These are phyloP conservation scores for Tragelaphus strepsiceros DNA, from an alignment of 2,113 vertebrate species.

Conservation along the genomic window DNA sequence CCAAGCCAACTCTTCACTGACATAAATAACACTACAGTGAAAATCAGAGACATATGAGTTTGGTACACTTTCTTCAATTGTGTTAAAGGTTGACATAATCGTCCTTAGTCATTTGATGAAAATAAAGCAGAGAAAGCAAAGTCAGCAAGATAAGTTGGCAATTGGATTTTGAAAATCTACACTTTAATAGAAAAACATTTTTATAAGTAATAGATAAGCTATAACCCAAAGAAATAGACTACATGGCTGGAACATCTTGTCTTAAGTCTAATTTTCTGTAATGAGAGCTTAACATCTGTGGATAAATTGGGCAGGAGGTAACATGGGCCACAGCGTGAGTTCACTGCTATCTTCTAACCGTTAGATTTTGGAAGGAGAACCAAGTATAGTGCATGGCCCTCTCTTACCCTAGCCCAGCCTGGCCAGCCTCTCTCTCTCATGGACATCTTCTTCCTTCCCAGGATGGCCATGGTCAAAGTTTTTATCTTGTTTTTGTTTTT, in stretches of 20 bases:
- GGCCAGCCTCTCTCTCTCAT: not conserved
- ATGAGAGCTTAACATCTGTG: too few species aligned
- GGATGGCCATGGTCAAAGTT: not conserved
- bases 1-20: not conserved
- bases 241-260: accelerated
- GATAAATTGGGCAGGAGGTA: not conserved
- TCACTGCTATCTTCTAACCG: accelerated
- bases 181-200: not conserved
- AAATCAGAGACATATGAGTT: not conserved
- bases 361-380: not conserved
- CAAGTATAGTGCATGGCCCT: too few species aligned
- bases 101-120: not conserved
- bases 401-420: not conserved
- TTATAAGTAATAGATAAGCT: not conserved
- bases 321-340: accelerated
- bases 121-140: not conserved
- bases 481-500: not conserved
- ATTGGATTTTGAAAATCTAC: not conserved
- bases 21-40: not conserved
- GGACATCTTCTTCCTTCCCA: not conserved
- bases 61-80: not conserved
- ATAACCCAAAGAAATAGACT: not conserved
- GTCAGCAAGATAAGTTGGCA: not conserved
- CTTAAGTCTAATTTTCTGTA: not conserved
- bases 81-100: not conserved